Evolutionary conservation across 2,113 vertebrate species (phyloP).

Genomic region (Mesembrinibis cayennensis): DNA sequence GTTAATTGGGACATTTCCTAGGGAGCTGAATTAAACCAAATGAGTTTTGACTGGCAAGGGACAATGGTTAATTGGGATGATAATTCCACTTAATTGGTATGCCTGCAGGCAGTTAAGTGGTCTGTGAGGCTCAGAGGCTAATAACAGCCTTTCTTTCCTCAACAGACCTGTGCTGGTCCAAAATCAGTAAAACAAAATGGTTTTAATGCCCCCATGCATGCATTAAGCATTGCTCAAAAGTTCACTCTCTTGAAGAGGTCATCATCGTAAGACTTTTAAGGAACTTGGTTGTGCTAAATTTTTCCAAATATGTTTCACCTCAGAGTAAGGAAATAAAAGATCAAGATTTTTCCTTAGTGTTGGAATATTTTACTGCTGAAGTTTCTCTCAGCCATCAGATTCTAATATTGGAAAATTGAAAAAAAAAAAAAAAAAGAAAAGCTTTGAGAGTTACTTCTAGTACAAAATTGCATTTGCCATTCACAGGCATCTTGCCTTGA

Average conservation of each 20-base stretch:
- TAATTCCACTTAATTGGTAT: conserved; percentile 67
- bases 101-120: conserved; percentile 56
- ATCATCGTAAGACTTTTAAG: neutral
- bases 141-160: neutral
- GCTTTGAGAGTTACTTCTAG: neutral
- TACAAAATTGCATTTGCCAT: neutral
- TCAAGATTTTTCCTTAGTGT: neutral
- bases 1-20: conserved; percentile 60
- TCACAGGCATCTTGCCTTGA: neutral
- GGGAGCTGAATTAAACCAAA: conserved; percentile 64
- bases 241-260: neutral
- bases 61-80: conserved; percentile 70
- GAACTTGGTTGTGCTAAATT: neutral
- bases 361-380: neutral
- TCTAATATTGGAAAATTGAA: neutral
- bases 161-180: neutral
- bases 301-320: neutral
- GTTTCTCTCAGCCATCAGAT: neutral
- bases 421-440: neutral
- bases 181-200: neutral
- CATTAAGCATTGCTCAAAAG: neutral
- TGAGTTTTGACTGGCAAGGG: conserved; percentile 67
- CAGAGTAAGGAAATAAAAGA: neutral
- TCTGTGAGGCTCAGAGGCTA: conserved; percentile 10
- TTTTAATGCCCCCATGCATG: neutral